phyloP scores from a whole-genome alignment of 2,888 invertebrate genomes.

The Parthenolecanium corni region DNA sequence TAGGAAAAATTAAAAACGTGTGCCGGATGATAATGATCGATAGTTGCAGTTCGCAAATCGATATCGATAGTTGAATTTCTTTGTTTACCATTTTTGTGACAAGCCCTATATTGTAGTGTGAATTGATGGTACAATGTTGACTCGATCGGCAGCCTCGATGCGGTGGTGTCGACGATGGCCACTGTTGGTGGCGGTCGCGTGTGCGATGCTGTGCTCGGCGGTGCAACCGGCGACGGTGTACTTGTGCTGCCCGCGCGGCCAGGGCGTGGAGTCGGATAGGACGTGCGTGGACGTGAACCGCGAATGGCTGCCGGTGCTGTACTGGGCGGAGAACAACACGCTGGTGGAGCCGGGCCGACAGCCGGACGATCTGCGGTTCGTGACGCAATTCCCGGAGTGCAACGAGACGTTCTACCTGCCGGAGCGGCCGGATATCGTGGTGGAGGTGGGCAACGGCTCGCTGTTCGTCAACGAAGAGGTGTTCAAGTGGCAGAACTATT shows the following conservation, averaged over 20 bases:
- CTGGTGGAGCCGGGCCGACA: background rate
- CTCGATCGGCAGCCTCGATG: too few relatives aligned
- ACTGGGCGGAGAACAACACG: background rate
- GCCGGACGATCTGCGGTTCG: conserved; percentile 8
- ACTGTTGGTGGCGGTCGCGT: too few relatives aligned
- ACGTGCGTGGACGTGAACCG: background rate
- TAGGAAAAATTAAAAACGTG: too few relatives aligned
- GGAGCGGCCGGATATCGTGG: background rate
- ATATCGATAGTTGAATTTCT: too few relatives aligned
- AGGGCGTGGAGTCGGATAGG: background rate
- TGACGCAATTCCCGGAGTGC: conserved; percentile 2
- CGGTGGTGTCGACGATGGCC: too few relatives aligned
- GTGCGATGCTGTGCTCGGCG: conserved; percentile 3
- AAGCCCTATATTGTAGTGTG: too few relatives aligned
- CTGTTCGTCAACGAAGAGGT: conserved; percentile 26
- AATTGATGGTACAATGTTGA: too few relatives aligned
- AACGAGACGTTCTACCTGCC: background rate
- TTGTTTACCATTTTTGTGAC: too few relatives aligned
- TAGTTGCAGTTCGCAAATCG: too few relatives aligned
- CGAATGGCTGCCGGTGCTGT: conserved; percentile 22
- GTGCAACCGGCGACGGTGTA: background rate
- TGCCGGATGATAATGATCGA: too few relatives aligned
- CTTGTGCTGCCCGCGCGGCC: conserved; percentile 9
- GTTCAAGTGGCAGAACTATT: conserved; percentile 50
- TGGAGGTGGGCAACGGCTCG: background rate